Evolutionary conservation across 2,797 vertebrate species (phyloP).

Genomic region (Alcedo atthis): DNA sequence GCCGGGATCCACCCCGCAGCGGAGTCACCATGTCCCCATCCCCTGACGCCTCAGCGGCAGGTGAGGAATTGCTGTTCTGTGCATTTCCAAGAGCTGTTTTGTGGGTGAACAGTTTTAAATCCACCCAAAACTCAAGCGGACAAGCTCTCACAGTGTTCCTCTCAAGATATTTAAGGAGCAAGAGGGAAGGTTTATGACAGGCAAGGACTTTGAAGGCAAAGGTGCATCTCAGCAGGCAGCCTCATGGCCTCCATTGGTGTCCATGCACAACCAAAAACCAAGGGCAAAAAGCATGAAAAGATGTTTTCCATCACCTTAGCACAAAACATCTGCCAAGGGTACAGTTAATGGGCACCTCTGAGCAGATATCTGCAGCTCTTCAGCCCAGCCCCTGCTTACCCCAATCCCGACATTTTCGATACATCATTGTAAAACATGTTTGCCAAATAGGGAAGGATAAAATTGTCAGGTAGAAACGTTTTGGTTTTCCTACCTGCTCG

Average conservation of each 20-base stretch:
- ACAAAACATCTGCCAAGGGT: background rate
- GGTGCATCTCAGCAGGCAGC: background rate
- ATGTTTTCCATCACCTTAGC: background rate
- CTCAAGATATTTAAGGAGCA: rapidly evolving
- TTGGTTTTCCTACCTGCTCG: background rate
- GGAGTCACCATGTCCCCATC: rapidly evolving
- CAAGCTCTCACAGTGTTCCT: rapidly evolving
- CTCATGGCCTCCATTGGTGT: rapidly evolving
- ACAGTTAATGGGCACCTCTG: background rate
- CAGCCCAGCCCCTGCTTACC: background rate
- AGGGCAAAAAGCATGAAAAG: rapidly evolving
- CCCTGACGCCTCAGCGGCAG: rapidly evolving
- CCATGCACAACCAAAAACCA: rapidly evolving
- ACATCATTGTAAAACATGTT: background rate
- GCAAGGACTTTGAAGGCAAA: rapidly evolving
- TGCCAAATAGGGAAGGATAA: background rate
- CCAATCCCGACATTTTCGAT: background rate
- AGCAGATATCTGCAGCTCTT: slow-evolving; percentile 2
- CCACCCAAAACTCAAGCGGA: rapidly evolving
- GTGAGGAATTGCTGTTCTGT: background rate
- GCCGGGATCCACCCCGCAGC: rapidly evolving
- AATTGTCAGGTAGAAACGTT: background rate
- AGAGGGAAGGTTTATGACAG: rapidly evolving
- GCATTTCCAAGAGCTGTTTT: rapidly evolving
- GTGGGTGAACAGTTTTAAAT: rapidly evolving